A percentile compares a stretch with the other conserved stretches of the same genome.
Conservation (phyloP, 2,888 invertebrate species). For the Labia minor region DNA sequence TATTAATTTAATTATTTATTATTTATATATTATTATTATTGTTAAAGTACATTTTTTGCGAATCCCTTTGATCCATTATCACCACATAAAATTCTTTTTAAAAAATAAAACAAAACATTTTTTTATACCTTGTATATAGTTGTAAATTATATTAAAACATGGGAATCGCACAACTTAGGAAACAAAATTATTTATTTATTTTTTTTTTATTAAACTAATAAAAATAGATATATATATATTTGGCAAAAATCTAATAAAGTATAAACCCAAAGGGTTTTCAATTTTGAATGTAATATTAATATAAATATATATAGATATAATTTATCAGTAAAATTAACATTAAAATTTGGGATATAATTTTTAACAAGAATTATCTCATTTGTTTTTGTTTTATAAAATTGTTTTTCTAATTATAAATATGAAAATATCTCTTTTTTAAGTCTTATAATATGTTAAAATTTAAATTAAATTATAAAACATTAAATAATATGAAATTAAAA, state of each 20-base stretch:
- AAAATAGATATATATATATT: neutral
- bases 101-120: too few relatives aligned
- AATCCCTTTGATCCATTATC: neutral
- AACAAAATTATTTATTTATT: neutral
- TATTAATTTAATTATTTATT: neutral
- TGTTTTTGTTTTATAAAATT: conserved; percentile 13
- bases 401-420: neutral
- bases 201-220: neutral
- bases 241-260: neutral
- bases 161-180: too few relatives aligned
- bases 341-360: neutral
- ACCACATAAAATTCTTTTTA: neutral
- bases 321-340: neutral
- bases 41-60: conserved; percentile 1
- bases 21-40: neutral
- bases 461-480: neutral
- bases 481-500: conserved; percentile 8
- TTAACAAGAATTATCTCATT: neutral
- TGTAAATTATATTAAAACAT: too few relatives aligned
- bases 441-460: neutral
- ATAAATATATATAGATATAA: neutral
- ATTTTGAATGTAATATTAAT: neutral
- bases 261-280: neutral
- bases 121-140: too few relatives aligned
- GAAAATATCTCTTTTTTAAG: neutral